Base-by-base conservation (phyloP, 1,140 invertebrate species). In the Drosophila sp. region DNA sequence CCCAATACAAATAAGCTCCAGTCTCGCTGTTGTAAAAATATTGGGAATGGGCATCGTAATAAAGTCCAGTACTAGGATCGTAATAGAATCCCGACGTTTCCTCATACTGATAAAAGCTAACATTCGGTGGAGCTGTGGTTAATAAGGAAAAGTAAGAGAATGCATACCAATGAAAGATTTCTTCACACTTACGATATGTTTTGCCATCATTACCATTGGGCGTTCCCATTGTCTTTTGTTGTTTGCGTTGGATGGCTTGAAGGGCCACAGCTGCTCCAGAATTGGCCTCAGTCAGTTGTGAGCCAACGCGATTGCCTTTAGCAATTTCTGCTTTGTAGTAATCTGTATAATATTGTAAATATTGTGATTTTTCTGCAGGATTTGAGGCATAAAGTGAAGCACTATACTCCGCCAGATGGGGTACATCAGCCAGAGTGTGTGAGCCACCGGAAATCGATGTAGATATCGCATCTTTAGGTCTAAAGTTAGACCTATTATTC, bases 71-170 rank as follows among this genome's bases (percentile, higher is more conserved):
- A 1, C 94, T 93, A 1, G 97, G 95, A 93, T 99, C 98, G 92
- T 98, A 99, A 90, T 99, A 99, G 91, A 98, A 99, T 0, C 98
- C 98, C 11, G 98, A 99, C 0, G 95, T 95, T 91, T 98, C 97
- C 92, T 99, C 98, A 92, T 98, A 99, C 81, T 98, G 96, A 92
- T 98, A 99, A 11, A 95, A 96, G 67, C 95, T 96, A 1, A 97
- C 95, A 95, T 99, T 98, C 25, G 98, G 98, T 44, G 96, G 92
- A 79, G 94, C 96, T 96, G 60, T 11, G 91, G 65, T 70, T 60
- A 0, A 3, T 8, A 38, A 23, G n/a, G 11, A 63, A 30, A 6
- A 50, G 29, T 44, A 8, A 23, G 30, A 71, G 17, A 41, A 57
- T 35, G 10, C 23, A 6, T 17, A 5, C 40, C 11, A 11, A 5